Base-by-base conservation (phyloP, 2,113 vertebrate species). In the Chitala chitala region DNA sequence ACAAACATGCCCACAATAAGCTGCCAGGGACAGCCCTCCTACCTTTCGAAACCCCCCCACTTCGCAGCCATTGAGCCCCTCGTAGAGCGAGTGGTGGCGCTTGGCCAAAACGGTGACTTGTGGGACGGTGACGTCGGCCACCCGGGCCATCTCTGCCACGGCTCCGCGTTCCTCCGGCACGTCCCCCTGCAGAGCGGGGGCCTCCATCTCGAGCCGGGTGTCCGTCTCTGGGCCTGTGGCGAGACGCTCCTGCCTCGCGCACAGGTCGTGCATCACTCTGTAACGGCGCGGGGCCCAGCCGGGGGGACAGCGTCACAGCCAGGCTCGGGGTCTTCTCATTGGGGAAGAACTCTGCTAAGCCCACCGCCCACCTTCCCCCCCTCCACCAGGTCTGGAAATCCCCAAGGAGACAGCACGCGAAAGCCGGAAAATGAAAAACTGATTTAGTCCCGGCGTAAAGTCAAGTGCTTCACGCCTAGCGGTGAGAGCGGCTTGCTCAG, bases 191-290 rank as follows among this genome's bases (percentile, higher is more conserved):
- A 66, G 82, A 70, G 72, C 26, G 0, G 74, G 54, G 79, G 85
- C 65, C 74, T 83, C 83, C 80, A 80, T 83, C 55, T 79, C 78
- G 12, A 77, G 7, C 24, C 9, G 75, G 48, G 24, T 80, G 73
- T 40, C 73, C 75, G 61, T 82, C 72, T 74, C 89, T 76, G 3
- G 78, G 76, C 78, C 86, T 79, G 82, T 87, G 84, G 13, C 73
- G 17, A 26, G 69, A 48, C 70, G 76, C 58, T 84, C 79, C 17
- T 86, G 84, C 82, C 78, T 82, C 72, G 85, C 81, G 76, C 84
- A 86, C 74, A 91, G 82, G 84, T 91, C 89, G 64, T 88, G 85
- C 89, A 91, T 92, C 81, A 80, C 84, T 81, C 54, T 75, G 69
- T 77, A 75, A 76, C 77, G 38, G 70, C 71, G 17, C 10, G 7